These are phyloP conservation scores for Ameiurus melas DNA, from an alignment of 2,113 vertebrate species.

Conservation along the genomic window DNA sequence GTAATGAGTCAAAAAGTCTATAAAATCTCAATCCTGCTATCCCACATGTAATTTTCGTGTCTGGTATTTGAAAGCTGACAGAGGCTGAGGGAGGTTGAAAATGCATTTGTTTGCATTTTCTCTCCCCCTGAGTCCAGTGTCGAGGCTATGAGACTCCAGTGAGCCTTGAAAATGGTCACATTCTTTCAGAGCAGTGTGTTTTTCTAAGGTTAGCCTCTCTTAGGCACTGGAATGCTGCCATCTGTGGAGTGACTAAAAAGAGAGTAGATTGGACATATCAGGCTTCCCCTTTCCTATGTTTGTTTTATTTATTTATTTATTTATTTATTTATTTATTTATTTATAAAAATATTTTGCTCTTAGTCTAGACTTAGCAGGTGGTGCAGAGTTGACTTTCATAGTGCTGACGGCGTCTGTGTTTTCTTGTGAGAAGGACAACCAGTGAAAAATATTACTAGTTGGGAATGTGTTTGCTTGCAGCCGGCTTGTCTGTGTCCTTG, in stretches of 20 bases:
- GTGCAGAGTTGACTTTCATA: constrained; percentile 60
- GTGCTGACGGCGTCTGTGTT: not conserved
- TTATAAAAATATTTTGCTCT: not conserved
- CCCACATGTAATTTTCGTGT: constrained; percentile 60
- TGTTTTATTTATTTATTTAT: not conserved
- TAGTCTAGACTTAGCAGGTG: constrained; percentile 67
- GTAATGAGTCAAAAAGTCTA: constrained; percentile 50
- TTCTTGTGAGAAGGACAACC: constrained; percentile 1
- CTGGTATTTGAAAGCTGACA: constrained; percentile 57
- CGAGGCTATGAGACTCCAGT: constrained; percentile 39
- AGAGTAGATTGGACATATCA: not conserved
- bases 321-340: too few species aligned
- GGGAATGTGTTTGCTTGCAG: not conserved
- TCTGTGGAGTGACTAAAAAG: constrained; percentile 41
- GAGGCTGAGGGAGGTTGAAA: constrained; percentile 57
- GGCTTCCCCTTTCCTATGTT: constrained; percentile 15
- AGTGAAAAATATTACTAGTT: not conserved
- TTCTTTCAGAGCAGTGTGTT: constrained; percentile 70
- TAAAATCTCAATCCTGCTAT: constrained; percentile 53
- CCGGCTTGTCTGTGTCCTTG: constrained; percentile 14
- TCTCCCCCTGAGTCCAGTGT: constrained; percentile 52
- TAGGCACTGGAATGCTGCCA: constrained; percentile 25
- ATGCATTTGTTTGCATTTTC: constrained; percentile 67
- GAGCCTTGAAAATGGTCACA: constrained; percentile 69
- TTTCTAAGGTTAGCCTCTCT: constrained; percentile 66